Evolutionary conservation across 1,140 invertebrate species (phyloP).

Genomic region (Micrasema longulum): DNA sequence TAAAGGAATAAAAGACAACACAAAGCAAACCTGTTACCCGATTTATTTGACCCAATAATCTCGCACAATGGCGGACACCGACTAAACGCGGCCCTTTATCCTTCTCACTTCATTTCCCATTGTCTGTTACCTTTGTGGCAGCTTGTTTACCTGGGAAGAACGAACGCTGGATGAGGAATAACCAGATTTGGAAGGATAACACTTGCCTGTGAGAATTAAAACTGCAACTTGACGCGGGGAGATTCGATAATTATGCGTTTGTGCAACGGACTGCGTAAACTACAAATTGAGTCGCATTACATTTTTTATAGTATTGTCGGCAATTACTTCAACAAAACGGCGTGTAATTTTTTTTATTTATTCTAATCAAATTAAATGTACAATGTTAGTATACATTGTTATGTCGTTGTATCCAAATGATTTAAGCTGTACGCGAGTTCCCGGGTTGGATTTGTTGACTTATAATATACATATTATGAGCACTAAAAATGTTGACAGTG

Average conservation of each 20-base stretch:
- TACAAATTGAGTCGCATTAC: not conserved
- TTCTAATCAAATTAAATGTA: constrained; percentile 7
- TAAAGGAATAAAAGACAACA: not conserved
- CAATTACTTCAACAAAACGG: not conserved
- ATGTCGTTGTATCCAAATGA: too few relatives aligned
- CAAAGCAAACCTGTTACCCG: constrained; percentile 39
- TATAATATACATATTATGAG: too few relatives aligned
- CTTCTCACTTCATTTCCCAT: constrained; percentile 39
- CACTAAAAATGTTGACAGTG: too few relatives aligned
- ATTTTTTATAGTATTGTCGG: not conserved
- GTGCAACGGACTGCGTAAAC: constrained; percentile 1
- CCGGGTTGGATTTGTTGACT: too few relatives aligned
- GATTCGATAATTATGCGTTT: constrained; percentile 2
- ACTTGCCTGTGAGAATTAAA: constrained; percentile 16
- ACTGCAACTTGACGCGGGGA: constrained; percentile 1
- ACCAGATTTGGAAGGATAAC: constrained; percentile 19
- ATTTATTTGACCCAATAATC: constrained; percentile 48
- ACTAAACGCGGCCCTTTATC: constrained; percentile 37
- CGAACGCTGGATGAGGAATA: not conserved
- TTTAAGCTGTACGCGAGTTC: too few relatives aligned
- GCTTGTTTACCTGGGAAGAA: constrained; percentile 25
- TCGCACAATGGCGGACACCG: constrained; percentile 42
- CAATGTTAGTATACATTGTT: too few relatives aligned
- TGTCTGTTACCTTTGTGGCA: constrained; percentile 37
- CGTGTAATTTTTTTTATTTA: constrained; percentile 5